Base-by-base conservation (phyloP, 1,140 invertebrate species). In the Manduca sexta region DNA sequence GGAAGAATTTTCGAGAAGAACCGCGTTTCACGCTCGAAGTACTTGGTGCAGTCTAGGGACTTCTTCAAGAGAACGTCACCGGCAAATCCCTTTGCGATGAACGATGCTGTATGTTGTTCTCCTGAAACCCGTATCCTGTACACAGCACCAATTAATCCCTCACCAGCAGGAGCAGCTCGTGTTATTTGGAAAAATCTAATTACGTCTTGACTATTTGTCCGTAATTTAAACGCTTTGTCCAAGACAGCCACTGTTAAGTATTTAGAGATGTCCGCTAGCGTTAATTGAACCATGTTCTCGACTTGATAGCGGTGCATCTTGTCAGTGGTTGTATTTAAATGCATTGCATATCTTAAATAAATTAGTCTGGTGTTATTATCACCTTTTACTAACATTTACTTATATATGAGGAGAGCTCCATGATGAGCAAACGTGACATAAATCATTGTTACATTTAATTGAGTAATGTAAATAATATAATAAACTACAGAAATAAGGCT, bases 1-100 rank as follows among this genome's bases (percentile, higher is more conserved):
- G 64, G 67, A 21, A 74, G 43, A 33, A 74, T 40, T 31, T 55
- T 49, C 2, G 60, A 49, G 33, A 53, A 73, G 18, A 73, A 73
- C 1, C 42, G 8, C 4, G 41, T 34, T 53, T 74, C 70, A 52
- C 70, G 51, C 40, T 49, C 33, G 26, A 71, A 74, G 35, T 49
- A 63, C 10, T 46, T 54, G n/a, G 45, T 21, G 29, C 61, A 60
- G 3, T 51, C 43, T 2, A 69, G 34, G 7, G 54, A 59, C 15
- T 49, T 68, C n/a, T 56, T 43, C 2, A 74, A 41, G 1, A 62
- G 7, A 11, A n/a, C 15, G 18, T 71, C 59, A 3, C 38, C 35
- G 10, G 64, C 43, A 3, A 74, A 34, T 4, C 53, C 59, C 45
- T 74, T 74, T 1, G 48, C 64, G 16, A 74, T 35, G 14, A 70